Evolutionary conservation across 2,888 invertebrate species (phyloP), one percentile per base, ranked within the genome.

Genomic region (Eucriotettix oculatus): DNA sequence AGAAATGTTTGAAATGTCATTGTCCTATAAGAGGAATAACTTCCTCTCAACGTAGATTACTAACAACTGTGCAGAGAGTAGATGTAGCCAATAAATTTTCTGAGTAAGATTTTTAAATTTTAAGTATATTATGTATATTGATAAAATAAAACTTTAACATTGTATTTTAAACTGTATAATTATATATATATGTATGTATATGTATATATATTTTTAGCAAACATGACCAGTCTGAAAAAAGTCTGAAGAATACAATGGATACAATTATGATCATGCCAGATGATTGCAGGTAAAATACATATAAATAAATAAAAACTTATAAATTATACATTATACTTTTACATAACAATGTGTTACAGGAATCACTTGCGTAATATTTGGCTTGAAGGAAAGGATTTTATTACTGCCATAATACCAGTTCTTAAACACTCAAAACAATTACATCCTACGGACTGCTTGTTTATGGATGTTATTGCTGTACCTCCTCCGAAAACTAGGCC

Each of bases 401-500:
- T 97, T 3, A 73, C 74, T 62, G 71, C 82, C n/a, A 74, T 91
- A n/a, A 80, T 86, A 60, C 88, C 91, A 0, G 76, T 87, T 55
- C 72, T 93, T 0, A 76, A 74, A 63, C 68, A 74, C 61, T 68
- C 80, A 9, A 72, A 75, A 1, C 66, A 69, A 0, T 74, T 78
- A 60, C 74, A 81, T 66, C 84, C 90, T 0, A 86, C 88, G 1
- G 91, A 98, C 73, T 71, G 87, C 59, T 89, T 98, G 71, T 99
- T 95, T 70, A 81, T 91, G 71, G 85, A 90, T 65, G 75, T 85
- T 0, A 71, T 99, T 17, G 84, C 90, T 7, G 95, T 99, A 0
- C 79, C 91, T 17, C 96, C 99, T 1, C 84, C 90, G 0, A 85
- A 84, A 69, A 85, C 88, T 11, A 78, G 99, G 66, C 98, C 98